Base-by-base conservation (phyloP, 35 echinoderm and acorn worm species). In the Eucidaris tribuloides region DNA sequence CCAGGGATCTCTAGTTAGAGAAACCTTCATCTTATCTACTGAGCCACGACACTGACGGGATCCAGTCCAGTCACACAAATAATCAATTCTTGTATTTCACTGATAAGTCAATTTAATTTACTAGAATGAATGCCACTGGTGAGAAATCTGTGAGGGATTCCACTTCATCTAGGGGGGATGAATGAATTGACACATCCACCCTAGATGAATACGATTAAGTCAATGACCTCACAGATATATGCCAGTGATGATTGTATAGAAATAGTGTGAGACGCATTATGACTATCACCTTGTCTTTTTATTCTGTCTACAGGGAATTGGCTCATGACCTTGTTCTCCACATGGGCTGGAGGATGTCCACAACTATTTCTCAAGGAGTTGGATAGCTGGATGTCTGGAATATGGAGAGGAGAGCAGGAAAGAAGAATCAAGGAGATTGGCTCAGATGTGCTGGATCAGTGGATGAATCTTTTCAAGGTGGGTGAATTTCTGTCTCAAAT, bases 351-450 rank as follows among this genome's bases (percentile, higher is more conserved):
- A 90, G 29, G 90, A 99, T 83, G 61, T 78, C 35, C 91, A 99
- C 76, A 81, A 91, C 35, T 99, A 93, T 63, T 93, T 99, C 83
- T 90, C 49, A 93, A 93, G 62, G 96, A 99, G 80, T 58, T 99
- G 55, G 96, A 99, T 60, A 84, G 86, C 62, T 99, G 96, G 96
- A 99, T 56, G 83, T 99, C 3, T 99, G 90, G 96, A 93, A 71
- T 45, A 71, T 93, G 14, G 90, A 87, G n/a, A 91, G 93, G 29
- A 86, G 71, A 7, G 83, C 82, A 25, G 44, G 87, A 32, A 90
- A 90, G 31, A 65, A 83, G 42, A 60, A 62, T 99, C 7, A 78
- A 39, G 15, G 82, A 52, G 22, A 98, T 98, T 90, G 82, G 81
- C 19, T 81, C 72, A 19, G 86, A 84, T 37, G 92, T 90, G 95